Evolutionary conservation across 2,888 invertebrate genomes (phyloP).

Genomic region (Rhingia campestris): DNA sequence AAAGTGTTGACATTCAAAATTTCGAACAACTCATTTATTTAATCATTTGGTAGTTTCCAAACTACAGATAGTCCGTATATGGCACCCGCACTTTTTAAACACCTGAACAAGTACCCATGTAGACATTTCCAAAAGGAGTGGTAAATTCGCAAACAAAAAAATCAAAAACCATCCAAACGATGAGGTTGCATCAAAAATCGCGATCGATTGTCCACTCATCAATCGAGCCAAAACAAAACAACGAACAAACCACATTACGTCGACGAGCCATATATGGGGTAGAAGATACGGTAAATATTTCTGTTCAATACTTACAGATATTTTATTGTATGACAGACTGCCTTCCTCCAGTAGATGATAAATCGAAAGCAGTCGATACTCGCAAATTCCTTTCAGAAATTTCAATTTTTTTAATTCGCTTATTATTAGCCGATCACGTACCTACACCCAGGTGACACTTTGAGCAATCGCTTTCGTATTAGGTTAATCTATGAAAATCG

Average conservation of each 20-base stretch:
- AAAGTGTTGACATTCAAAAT: no score
- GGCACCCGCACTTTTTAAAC: background rate
- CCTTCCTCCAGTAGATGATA: conserved; percentile 1
- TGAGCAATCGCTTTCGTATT: conserved; percentile 6
- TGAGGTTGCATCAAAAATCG: background rate
- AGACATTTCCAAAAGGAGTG: no score
- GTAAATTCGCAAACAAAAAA: no score
- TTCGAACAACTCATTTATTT: no score
- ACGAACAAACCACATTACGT: conserved; percentile 3
- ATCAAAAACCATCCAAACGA: background rate
- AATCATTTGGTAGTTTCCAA: background rate
- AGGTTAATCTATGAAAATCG: conserved; percentile 22
- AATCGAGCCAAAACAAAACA: background rate
- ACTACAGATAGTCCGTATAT: background rate
- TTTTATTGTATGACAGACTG: conserved; percentile 22
- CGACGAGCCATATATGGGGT: conserved; percentile 5
- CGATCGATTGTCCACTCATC: conserved; percentile 3
- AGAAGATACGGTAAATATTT: conserved; percentile 22
- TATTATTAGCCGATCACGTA: conserved; percentile 19
- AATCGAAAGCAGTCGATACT: background rate
- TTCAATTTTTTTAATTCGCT: background rate
- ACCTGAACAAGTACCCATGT: background rate
- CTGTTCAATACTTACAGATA: conserved; percentile 34
- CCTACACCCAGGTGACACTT: background rate
- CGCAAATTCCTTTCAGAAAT: background rate